These are phyloP conservation scores for Aptenodytes patagonicus DNA, from an alignment of 2,113 vertebrate genomes.

Conservation along the genomic window DNA sequence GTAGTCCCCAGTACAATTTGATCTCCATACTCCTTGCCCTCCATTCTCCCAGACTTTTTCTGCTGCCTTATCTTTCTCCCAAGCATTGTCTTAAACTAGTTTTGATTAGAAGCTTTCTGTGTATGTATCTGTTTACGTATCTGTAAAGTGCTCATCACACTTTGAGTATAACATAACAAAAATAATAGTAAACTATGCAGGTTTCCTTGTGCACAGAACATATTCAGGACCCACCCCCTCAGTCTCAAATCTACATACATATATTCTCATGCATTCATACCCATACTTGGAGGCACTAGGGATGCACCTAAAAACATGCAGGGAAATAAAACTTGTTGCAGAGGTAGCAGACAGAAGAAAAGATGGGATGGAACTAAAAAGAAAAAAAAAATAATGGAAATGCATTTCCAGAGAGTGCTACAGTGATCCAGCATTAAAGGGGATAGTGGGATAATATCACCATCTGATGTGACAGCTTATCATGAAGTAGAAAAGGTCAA, in stretches of 20 bases:
- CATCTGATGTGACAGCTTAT: neutral
- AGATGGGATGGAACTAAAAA: neutral
- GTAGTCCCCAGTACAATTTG: neutral
- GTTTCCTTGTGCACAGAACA: neutral
- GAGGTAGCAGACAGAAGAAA: neutral
- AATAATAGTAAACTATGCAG: neutral
- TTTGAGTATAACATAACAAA: neutral
- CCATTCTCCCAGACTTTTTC: neutral
- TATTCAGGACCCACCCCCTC: rapidly evolving
- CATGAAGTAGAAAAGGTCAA: neutral
- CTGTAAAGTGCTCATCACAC: neutral
- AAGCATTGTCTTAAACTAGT: neutral
- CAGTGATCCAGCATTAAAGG: neutral
- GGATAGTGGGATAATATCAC: neutral
- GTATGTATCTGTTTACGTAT: neutral
- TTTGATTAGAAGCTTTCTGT: neutral
- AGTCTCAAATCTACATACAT: neutral
- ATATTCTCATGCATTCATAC: neutral
- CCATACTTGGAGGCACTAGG: neutral
- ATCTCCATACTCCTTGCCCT: neutral
- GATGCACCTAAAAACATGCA: neutral
- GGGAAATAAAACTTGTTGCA: neutral
- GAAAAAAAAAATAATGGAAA: neutral
- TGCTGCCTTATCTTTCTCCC: neutral
- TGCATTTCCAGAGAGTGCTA: neutral